phyloP scores from a whole-genome alignment of 2,888 invertebrate species.

The Heliconius charithonia region DNA sequence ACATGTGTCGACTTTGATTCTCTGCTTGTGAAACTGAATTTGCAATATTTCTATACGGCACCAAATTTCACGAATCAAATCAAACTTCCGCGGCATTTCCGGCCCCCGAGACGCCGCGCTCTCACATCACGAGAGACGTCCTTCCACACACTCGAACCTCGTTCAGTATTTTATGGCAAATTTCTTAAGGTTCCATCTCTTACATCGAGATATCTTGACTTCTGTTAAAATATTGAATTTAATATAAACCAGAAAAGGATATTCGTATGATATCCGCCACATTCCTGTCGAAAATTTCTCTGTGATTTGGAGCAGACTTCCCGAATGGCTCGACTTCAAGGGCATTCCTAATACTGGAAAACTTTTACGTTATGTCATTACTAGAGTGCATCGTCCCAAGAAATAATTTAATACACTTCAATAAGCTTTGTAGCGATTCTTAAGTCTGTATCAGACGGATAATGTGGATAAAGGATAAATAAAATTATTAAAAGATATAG shows the following conservation, averaged over 20 bases:
- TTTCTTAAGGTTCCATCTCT: conserved; percentile 59
- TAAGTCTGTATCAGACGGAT: conserved; percentile 7
- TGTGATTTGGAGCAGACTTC: conserved; percentile 39
- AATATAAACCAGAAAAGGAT: conserved; percentile 25
- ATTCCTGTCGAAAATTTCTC: conserved; percentile 60
- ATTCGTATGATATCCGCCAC: conserved; percentile 37
- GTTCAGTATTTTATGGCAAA: conserved; percentile 72
- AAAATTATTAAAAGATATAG: not conserved
- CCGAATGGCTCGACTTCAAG: conserved; percentile 32
- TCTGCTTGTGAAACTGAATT: conserved; percentile 57
- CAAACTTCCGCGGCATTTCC: conserved; percentile 67
- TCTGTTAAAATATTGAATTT: conserved; percentile 67
- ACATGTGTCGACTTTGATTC: conserved; percentile 29
- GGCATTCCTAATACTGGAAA: conserved; percentile 30
- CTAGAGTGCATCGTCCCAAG: conserved; percentile 32
- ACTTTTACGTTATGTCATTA: conserved; percentile 38
- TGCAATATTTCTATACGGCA: conserved; percentile 67
- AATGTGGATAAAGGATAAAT: not conserved
- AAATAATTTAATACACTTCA: conserved; percentile 39
- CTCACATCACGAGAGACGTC: conserved; percentile 68
- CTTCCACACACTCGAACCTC: conserved; percentile 67
- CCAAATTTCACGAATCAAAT: conserved; percentile 72
- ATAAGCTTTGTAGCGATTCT: conserved; percentile 32
- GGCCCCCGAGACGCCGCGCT: conserved; percentile 60
- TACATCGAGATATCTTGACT: conserved; percentile 57